phyloP scores from a whole-genome alignment of 2,888 invertebrate species.

The Dione juno region DNA sequence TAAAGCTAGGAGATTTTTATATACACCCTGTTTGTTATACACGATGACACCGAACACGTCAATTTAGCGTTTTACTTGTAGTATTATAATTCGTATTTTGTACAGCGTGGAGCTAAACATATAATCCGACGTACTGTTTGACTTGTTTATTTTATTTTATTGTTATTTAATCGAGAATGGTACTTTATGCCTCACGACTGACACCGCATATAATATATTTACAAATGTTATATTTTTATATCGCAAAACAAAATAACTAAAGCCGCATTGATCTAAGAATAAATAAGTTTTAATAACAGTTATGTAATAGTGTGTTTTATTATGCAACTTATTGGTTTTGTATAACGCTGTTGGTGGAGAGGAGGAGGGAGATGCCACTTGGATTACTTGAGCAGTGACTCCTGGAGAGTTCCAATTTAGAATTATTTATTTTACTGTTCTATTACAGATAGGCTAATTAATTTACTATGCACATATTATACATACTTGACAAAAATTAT shows the following conservation, averaged over 20 bases:
- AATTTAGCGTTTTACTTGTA: background rate
- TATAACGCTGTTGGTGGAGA: no score
- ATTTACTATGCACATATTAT: no score
- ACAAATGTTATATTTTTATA: slow-evolving; percentile 34
- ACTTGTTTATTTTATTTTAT: slow-evolving; percentile 7
- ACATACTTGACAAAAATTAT: no score
- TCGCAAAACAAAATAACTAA: background rate
- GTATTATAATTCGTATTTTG: background rate
- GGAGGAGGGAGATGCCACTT: no score
- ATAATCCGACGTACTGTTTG: background rate
- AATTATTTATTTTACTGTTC: no score
- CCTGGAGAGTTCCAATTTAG: no score
- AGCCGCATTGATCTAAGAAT: slow-evolving; percentile 24
- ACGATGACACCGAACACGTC: slow-evolving; percentile 7
- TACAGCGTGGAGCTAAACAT: background rate
- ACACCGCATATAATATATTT: slow-evolving; percentile 16
- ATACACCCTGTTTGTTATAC: background rate
- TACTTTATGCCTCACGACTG: slow-evolving; percentile 16
- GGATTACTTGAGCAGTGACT: no score
- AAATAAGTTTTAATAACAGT: slow-evolving; percentile 27
- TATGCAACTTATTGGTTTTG: no score
- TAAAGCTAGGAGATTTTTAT: no score
- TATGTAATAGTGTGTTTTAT: slow-evolving; percentile 22
- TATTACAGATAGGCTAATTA: no score
- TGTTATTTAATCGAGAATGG: slow-evolving; percentile 5